Evolutionary conservation across 2,797 vertebrate species (phyloP), one percentile per base, ranked within the genome.

Genomic region (Cyprinella venusta): DNA sequence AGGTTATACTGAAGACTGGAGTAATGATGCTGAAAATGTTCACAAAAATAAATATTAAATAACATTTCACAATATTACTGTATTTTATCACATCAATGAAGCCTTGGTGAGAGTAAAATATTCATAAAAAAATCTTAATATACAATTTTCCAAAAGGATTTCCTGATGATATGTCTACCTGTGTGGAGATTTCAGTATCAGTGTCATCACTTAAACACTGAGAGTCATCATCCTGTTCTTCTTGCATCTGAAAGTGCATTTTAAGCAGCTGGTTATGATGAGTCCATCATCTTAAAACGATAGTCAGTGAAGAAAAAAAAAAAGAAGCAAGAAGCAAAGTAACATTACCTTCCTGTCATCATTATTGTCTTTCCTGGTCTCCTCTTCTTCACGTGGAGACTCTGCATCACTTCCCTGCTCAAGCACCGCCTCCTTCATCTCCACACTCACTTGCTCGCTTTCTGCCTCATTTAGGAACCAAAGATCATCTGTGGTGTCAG

Each of bases 401-500:
- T 96, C 95, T 65, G 91, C 90, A 15, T 90, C 89, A 50, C 93
- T 94, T 5, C 92, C 93, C 90, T 92, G 93, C 72, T 96, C 96
- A 87, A 94, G 87, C 0, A 88, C 88, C 2, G 96, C 96, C 89
- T 95, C 93, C 91, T 96, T 96, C 94, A 95, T 93, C 75, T 95
- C 95, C 86, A 96, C 94, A 36, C 92, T 93, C 87, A 96, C 92
- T 84, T 96, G 97, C 83, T 99, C 98, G 1, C 95, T 93, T 45
- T 93, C 95, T 0, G 94, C 95, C 88, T 99, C 98, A 0, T 96
- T 97, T 88, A 98, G 94, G 92, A 98, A 97, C 96, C 97, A 98
- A 80, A 98, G 92, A 87, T 99, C 98, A 30, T 99, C 98, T 0
- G 97, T 99, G 80, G 97, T 97, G 91, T 99, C 98, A 0, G 98